phyloP scores from a whole-genome alignment of 2,888 invertebrate genomes.

The Taphrorychus bicolor region DNA sequence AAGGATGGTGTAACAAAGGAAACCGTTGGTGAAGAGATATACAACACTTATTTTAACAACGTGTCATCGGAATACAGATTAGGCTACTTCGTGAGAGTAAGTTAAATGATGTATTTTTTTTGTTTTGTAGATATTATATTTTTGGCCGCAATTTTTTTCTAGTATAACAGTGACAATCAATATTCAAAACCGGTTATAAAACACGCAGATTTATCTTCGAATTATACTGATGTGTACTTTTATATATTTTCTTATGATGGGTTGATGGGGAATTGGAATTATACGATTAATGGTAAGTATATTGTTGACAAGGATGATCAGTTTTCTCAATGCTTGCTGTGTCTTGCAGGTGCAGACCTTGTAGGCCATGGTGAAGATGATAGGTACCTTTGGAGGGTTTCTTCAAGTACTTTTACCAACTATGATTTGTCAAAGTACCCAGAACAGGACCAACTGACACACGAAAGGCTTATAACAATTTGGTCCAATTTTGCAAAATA shows the following conservation, averaged over 20 bases:
- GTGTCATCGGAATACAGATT: constrained; percentile 38
- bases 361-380: constrained; percentile 49
- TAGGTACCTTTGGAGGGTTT: constrained; percentile 47
- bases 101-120: constrained; percentile 5
- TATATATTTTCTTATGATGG: constrained; percentile 46
- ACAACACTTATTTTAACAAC: constrained; percentile 38
- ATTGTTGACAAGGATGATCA: too few relatives aligned
- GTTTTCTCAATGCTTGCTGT: too few relatives aligned
- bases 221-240: constrained; percentile 43
- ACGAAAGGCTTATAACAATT: constrained; percentile 42
- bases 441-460: constrained; percentile 39
- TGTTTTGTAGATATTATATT: too few relatives aligned
- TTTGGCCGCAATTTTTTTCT: not conserved
- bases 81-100: constrained; percentile 43
- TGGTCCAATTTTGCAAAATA: constrained; percentile 71
- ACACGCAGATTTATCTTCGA: constrained; percentile 43
- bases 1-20: constrained; percentile 11
- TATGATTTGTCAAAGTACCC: constrained; percentile 29
- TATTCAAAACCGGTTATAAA: constrained; percentile 42
- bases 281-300: constrained; percentile 24
- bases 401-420: constrained; percentile 38
- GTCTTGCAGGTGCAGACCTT: constrained; percentile 48
- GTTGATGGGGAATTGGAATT: constrained; percentile 39
- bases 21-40: constrained; percentile 40
- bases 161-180: constrained; percentile 43